Conservation (phyloP, 2,888 invertebrate genomes). For the Aporophyla lueneburgensis region DNA sequence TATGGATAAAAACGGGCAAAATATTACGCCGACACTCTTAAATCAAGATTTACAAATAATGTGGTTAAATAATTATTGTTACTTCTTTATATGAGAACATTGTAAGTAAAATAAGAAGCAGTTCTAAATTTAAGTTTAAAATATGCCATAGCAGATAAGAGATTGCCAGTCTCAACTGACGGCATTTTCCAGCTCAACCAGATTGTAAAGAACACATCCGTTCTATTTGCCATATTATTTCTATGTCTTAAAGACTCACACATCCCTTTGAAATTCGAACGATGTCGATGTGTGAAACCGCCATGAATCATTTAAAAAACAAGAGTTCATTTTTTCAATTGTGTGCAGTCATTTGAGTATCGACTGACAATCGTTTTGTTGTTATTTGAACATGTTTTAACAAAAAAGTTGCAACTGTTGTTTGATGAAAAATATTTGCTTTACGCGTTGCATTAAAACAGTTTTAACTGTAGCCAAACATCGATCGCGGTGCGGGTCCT, state of each 20-base stretch:
- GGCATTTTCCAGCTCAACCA: too few species aligned
- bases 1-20: too few species aligned
- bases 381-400: not conserved
- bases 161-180: too few species aligned
- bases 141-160: too few species aligned
- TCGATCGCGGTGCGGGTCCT: constrained; percentile 21
- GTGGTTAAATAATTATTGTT: too few species aligned
- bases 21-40: too few species aligned
- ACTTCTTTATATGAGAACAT: too few species aligned
- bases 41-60: too few species aligned
- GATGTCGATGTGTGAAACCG: not conserved
- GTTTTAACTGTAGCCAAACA: constrained; percentile 32
- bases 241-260: not conserved
- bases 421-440: constrained; percentile 9
- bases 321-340: constrained; percentile 2
- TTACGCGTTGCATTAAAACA: constrained; percentile 12
- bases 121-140: too few species aligned
- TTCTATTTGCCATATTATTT: too few species aligned
- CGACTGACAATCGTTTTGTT: constrained; percentile 6
- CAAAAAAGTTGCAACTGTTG: not conserved
- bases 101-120: too few species aligned
- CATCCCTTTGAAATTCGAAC: not conserved
- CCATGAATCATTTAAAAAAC: not conserved
- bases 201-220: too few species aligned
- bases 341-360: not conserved